Percentiles rank a stretch among this genome's conserved stretches.
phyloP scores from a whole-genome alignment of 2,888 invertebrate genomes.

The Anarsia innoxiella region DNA sequence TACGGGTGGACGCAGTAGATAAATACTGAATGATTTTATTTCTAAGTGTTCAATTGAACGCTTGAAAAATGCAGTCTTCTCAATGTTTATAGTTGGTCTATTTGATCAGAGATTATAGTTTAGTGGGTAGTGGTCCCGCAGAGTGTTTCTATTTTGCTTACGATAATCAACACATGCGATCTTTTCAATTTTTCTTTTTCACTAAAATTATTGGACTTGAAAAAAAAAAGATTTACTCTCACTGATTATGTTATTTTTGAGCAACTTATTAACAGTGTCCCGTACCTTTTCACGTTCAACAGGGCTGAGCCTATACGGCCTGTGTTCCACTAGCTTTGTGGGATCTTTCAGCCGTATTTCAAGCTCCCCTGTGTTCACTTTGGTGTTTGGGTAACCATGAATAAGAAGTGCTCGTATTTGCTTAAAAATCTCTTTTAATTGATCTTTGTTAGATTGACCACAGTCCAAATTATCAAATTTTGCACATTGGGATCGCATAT shows the following conservation, averaged over 20 bases:
- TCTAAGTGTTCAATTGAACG: no score
- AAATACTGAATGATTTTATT: no score
- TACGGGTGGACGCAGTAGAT: no score
- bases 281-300: slow-evolving; percentile 26
- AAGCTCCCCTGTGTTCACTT: slow-evolving; percentile 22
- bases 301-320: slow-evolving; percentile 26
- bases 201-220: slow-evolving; percentile 26
- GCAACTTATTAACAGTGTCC: slow-evolving; percentile 22
- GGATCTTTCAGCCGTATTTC: slow-evolving; percentile 23
- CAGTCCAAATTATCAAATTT: slow-evolving; percentile 20
- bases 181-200: slow-evolving; percentile 21
- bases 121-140: slow-evolving; percentile 23
- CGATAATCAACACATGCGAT: slow-evolving; percentile 26
- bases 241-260: slow-evolving; percentile 25
- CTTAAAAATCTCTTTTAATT: slow-evolving; percentile 19
- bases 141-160: slow-evolving; percentile 21
- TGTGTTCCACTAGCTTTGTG: slow-evolving; percentile 22
- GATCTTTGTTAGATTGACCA: slow-evolving; percentile 16
- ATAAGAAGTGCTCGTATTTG: slow-evolving; percentile 24
- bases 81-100: slow-evolving; percentile 22
- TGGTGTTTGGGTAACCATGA: slow-evolving; percentile 20
- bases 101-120: slow-evolving; percentile 24
- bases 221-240: slow-evolving; percentile 27
- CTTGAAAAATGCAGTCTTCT: no score
- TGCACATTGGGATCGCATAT: slow-evolving; percentile 11